Base-by-base conservation (phyloP, 2,113 vertebrate species). In the Dermatemys mawii region DNA sequence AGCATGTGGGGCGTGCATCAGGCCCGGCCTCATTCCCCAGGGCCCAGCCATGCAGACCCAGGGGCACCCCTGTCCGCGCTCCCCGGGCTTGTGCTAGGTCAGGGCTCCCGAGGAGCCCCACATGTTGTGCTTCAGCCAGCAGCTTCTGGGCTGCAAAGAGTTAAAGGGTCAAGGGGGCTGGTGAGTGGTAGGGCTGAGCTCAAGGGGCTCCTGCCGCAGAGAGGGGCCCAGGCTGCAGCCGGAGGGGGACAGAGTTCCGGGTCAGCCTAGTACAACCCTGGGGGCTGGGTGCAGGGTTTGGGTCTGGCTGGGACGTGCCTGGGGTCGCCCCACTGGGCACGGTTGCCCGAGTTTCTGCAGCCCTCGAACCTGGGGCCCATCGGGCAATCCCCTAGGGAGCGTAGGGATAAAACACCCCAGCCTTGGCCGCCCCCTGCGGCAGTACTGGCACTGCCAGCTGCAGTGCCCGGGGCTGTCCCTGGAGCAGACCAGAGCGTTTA, bases 71-170 rank as follows among this genome's bases (percentile, higher is more conserved):
- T 32, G 1, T 51, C 27, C 4, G 83, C 70, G 88, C 88, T 93
- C 79, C 11, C 92, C 79, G 55, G 70, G 55, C 51, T 93, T 93
- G 92, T 93, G 88, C 88, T 90, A 80, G 92, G 88, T 70, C 84
- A 87, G 92, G 88, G 44, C 87, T 88, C 86, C 54, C 26, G 49
- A 50, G 9, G 57, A 80, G 24, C 88, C 92, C 92, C 80, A 73
- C 55, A 84, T 75, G 19, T 93, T 93, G 92, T 93, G 92, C 92
- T 93, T 93, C 48, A 67, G 83, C 54, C 78, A 83, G 91, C 21
- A 78, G 91, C 91, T 89, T 78, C 79, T 10, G 21, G 55, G 78
- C 78, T 57, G 84, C 4, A 1, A 41, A 46, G 38, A 24, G 41
- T 46, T 44, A 27, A 73, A 26, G 70, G 44, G 73, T 4, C 60